Conservation (phyloP, 2,888 invertebrate genomes). For the Maniola hyperantus region DNA sequence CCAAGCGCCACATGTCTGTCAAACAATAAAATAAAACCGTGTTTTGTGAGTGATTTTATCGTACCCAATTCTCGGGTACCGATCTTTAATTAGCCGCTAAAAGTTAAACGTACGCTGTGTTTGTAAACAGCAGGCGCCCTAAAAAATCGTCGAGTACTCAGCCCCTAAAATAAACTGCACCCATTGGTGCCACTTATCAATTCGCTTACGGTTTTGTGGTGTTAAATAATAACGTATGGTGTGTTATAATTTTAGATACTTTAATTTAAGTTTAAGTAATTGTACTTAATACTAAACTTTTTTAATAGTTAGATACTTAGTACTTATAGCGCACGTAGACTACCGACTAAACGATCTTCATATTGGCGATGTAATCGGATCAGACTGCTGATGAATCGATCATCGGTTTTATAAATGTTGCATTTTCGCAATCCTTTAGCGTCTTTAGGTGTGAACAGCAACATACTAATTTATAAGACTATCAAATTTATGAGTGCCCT, state of each 20-base stretch:
- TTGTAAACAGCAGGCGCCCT: constrained; percentile 23
- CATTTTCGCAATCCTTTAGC: too few relatives aligned
- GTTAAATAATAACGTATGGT: constrained; percentile 19
- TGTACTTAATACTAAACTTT: too few relatives aligned
- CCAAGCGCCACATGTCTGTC: not conserved
- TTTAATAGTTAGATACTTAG: too few relatives aligned
- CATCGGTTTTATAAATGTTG: too few relatives aligned
- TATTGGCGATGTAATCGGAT: too few relatives aligned
- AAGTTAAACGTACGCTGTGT: constrained; percentile 16
- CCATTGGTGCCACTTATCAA: constrained; percentile 23
- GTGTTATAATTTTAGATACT: not conserved
- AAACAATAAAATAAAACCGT: not conserved
- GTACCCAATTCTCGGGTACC: not conserved
- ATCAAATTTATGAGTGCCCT: too few relatives aligned
- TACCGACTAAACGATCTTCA: too few relatives aligned
- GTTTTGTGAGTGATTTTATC: not conserved
- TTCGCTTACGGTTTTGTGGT: constrained; percentile 13
- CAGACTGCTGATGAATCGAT: too few relatives aligned
- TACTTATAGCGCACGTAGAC: too few relatives aligned
- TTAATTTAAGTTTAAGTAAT: not conserved
- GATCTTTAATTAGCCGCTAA: constrained; percentile 22
- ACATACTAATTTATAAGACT: too few relatives aligned
- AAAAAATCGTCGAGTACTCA: constrained; percentile 21
- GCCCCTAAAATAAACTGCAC: constrained; percentile 25
- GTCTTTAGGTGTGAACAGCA: too few relatives aligned